Percentiles rank a stretch among this genome's conserved stretches.
phyloP scores from a whole-genome alignment of 2,797 vertebrate species.

The Garrulus glandarius region DNA sequence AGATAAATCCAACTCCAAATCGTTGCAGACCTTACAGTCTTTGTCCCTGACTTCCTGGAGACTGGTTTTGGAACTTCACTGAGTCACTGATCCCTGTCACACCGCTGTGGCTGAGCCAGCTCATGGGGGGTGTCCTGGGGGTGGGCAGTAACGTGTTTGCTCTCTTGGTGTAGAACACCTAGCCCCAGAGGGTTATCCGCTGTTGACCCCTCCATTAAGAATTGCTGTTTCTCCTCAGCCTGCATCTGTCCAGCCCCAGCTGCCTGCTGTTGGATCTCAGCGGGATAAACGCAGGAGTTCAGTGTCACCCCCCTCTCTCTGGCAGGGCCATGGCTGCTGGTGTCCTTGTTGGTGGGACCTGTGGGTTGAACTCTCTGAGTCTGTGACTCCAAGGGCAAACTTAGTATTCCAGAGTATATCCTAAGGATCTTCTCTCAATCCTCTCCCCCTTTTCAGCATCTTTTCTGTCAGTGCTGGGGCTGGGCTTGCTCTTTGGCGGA shows the following conservation, averaged over 20 bases:
- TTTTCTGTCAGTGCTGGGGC: neutral
- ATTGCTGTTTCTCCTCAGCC: neutral
- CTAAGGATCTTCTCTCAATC: neutral
- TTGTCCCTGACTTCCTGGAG: neutral
- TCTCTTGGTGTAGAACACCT: fast-evolving
- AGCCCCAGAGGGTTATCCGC: neutral
- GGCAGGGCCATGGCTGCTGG: fast-evolving
- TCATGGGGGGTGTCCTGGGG: fast-evolving
- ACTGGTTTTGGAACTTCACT: fast-evolving
- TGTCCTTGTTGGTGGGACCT: fast-evolving
- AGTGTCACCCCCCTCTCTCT: fast-evolving
- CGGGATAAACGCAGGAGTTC: fast-evolving
- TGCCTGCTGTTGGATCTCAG: neutral
- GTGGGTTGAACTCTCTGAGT: fast-evolving
- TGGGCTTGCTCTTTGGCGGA: fast-evolving
- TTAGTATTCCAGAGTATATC: neutral
- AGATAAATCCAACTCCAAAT: neutral
- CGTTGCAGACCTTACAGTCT: neutral
- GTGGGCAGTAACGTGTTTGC: fast-evolving
- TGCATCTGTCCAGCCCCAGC: neutral
- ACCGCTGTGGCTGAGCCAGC: fast-evolving
- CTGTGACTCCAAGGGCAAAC: neutral
- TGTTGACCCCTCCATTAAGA: neutral
- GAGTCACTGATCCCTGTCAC: neutral
- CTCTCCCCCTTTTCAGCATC: neutral